Conservation (phyloP, 2,888 invertebrate genomes). For the Antheraea assamensis region DNA sequence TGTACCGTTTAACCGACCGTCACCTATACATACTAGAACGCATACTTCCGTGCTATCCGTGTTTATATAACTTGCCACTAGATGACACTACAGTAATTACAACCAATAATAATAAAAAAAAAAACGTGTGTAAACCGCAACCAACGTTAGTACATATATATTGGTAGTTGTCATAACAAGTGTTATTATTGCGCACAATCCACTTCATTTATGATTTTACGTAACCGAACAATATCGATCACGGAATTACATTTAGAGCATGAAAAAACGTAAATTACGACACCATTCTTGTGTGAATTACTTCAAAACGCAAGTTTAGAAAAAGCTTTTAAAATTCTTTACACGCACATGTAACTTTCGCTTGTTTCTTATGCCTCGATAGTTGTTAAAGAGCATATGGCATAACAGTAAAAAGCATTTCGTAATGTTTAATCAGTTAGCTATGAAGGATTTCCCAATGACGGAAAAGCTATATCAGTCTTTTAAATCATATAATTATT, state of each 20-base stretch:
- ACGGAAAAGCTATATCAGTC: conserved; percentile 28
- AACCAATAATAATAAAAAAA: too few species aligned
- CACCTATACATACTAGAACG: too few species aligned
- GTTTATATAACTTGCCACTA: too few species aligned
- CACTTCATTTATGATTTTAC: conserved; percentile 31
- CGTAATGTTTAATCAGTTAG: conserved; percentile 38
- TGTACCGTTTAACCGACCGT: too few species aligned
- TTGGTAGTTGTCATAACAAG: too few species aligned
- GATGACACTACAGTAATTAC: too few species aligned
- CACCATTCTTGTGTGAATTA: conserved; percentile 37
- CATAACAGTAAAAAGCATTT: conserved; percentile 35
- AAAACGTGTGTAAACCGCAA: too few species aligned
- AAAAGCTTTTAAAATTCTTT: conserved; percentile 46
- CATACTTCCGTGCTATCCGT: too few species aligned
- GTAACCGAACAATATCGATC: conserved; percentile 39
- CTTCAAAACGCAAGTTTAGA: conserved; percentile 48
- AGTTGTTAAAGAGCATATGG: conserved; percentile 42
- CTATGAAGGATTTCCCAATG: conserved; percentile 30
- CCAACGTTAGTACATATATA: too few species aligned
- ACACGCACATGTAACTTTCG: conserved; percentile 60
- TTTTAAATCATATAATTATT: conserved; percentile 24
- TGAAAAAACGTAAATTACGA: conserved; percentile 37
- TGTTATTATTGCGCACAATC: conserved; percentile 19
- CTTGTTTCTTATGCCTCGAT: conserved; percentile 56
- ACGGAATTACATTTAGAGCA: conserved; percentile 36